Base-by-base conservation (phyloP, 2,797 vertebrate species). In the Acrossocheilus wenchowensis region DNA sequence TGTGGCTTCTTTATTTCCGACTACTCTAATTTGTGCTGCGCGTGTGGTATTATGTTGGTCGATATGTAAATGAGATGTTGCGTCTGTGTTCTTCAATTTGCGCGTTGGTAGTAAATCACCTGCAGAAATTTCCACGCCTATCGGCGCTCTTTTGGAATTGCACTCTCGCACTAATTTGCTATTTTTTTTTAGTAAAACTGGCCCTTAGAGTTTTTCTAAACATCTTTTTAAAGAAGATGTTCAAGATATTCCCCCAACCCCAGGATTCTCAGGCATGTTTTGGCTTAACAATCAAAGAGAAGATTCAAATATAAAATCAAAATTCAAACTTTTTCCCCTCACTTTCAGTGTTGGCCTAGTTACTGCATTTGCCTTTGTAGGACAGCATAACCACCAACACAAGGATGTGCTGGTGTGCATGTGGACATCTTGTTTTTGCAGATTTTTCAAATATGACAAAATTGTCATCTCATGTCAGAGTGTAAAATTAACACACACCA, bases 361-460 rank as follows among this genome's bases (percentile, higher is more conserved):
- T 74, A 74, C n/a, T 74, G 43, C n/a, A 50, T 74, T 74, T 50
- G n/a, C 43, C n/a, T 74, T 50, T 48, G 72, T 74, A 74, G 43
- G 43, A 50, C 43, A 50, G 43, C n/a, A 10, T 17, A 50, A 74
- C 43, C n/a, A 74, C 72, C 72, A 45, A n/a, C 12, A 23, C 7
- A 26, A 45, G n/a, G 41, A 48, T 73, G 23, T 45, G 71, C 41
- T 73, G 23, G 71, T 12, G 21, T 73, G 12, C 23, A 45, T 73
- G 71, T 73, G 71, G 41, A 72, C 71, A n/a, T 45, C 23, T 43
- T 72, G 41, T 73, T 73, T 73, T 73, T 73, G 41, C 23, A 45
- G 41, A 45, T 26, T 73, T 48, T 73, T 45, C 23, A 73, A 23
- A 48, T 45, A 26, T 73, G 23, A 15, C 71, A 73, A 73, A 73